A percentile compares a stretch with the other conserved stretches of the same genome.
Conservation (phyloP, 1,140 invertebrate species). For the Euura lappo region DNA sequence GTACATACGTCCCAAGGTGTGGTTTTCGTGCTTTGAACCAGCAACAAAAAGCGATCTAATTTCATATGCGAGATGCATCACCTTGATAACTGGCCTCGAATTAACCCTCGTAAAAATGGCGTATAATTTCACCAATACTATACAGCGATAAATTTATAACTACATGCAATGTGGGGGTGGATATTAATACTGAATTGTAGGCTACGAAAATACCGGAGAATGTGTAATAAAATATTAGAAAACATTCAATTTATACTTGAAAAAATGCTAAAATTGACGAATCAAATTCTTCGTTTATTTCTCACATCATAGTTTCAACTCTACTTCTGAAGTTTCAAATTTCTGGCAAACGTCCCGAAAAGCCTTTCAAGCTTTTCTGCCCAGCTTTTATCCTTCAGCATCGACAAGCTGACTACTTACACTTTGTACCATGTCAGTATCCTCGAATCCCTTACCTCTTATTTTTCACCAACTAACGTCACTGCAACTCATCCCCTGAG, state of each 20-base stretch:
- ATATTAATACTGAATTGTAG: background rate
- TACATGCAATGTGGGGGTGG: background rate
- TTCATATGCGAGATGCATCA: slow-evolving; percentile 1
- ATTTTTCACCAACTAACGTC: too few relatives aligned
- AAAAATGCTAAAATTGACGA: background rate
- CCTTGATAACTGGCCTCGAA: background rate
- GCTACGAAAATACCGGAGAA: too few relatives aligned
- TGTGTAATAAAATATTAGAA: too few relatives aligned
- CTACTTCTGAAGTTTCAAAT: too few relatives aligned
- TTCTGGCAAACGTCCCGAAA: too few relatives aligned
- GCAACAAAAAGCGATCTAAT: background rate
- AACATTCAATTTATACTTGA: background rate
- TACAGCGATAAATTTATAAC: background rate
- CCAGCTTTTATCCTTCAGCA: too few relatives aligned
- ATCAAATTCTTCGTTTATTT: background rate
- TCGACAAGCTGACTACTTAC: too few relatives aligned
- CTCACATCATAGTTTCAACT: background rate
- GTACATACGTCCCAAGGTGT: background rate
- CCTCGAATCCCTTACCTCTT: too few relatives aligned
- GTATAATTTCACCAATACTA: background rate
- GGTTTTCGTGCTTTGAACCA: background rate
- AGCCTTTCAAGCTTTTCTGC: too few relatives aligned
- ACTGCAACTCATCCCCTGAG: too few relatives aligned
- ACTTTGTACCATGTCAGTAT: too few relatives aligned
- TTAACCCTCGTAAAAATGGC: background rate